Conservation (phyloP, 2,888 invertebrate species). For the Cephonodes hylas region DNA sequence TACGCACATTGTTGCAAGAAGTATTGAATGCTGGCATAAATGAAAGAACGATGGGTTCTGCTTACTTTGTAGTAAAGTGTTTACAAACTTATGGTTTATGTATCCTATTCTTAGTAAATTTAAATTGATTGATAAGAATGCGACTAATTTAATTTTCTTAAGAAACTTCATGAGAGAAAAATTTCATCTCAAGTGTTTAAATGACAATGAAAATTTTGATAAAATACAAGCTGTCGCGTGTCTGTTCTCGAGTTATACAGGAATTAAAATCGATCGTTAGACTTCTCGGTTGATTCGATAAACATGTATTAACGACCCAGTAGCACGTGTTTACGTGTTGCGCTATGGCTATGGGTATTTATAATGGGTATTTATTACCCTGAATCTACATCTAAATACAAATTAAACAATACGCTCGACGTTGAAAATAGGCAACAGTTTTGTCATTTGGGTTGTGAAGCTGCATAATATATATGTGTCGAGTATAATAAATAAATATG, state of each 20-base stretch:
- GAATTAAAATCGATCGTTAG: not conserved
- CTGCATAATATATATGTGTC: not conserved
- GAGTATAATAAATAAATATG: not conserved
- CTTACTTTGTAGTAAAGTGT: not conserved
- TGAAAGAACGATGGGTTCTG: not conserved
- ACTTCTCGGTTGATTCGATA: not conserved
- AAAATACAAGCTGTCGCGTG: not conserved
- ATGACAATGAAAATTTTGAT: too few relatives aligned
- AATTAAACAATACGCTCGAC: not conserved
- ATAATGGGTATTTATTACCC: not conserved
- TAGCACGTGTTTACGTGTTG: too few relatives aligned
- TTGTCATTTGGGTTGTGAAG: not conserved
- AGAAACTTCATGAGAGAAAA: too few relatives aligned
- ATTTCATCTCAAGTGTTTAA: too few relatives aligned
- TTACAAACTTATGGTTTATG: not conserved
- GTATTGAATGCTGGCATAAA: not conserved
- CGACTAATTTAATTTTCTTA: too few relatives aligned
- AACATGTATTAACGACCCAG: not conserved
- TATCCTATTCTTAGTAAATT: not conserved
- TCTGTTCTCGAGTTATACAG: not conserved
- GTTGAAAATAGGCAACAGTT: not conserved
- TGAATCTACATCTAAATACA: not conserved
- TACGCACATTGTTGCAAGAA: not conserved
- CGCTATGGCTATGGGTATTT: not conserved
- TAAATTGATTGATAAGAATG: too few relatives aligned